Percentiles rank a stretch among this genome's conserved stretches.
These are phyloP conservation scores for Dendrocopos noguchii DNA, from an alignment of 2,113 vertebrate genomes.

Conservation along the genomic window DNA sequence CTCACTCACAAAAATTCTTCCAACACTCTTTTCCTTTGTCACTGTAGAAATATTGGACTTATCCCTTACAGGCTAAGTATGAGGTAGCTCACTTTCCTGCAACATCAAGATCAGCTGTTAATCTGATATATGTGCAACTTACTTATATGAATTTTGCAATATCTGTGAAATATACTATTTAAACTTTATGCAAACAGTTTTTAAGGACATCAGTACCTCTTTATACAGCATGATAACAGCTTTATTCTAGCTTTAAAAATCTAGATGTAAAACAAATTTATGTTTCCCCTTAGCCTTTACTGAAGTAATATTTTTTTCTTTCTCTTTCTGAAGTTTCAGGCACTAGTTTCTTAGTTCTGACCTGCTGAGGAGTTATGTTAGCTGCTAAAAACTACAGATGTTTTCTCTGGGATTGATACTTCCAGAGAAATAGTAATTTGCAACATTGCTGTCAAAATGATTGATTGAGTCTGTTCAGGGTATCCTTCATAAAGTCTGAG, in stretches of 20 bases:
- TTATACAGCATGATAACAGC: not conserved
- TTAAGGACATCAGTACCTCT: not conserved
- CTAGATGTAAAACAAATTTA: not conserved
- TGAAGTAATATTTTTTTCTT: not conserved
- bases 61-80: not conserved
- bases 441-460: not conserved
- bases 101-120: not conserved
- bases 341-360: not conserved
- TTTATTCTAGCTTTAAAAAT: not conserved
- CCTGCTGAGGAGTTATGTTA: not conserved
- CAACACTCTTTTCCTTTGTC: not conserved
- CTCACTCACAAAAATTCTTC: not conserved
- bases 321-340: not conserved
- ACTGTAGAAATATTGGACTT: not conserved
- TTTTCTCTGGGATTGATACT: not conserved
- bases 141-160: not conserved
- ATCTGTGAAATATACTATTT: not conserved
- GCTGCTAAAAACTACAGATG: not conserved
- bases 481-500: not conserved
- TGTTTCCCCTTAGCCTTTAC: not conserved
- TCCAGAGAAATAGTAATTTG: not conserved
- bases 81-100: not conserved
- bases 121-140: not conserved
- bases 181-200: fast-evolving
- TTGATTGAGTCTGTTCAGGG: not conserved